These are phyloP conservation scores for Portevinia maculata DNA, from an alignment of 2,888 invertebrate species.

Conservation along the genomic window DNA sequence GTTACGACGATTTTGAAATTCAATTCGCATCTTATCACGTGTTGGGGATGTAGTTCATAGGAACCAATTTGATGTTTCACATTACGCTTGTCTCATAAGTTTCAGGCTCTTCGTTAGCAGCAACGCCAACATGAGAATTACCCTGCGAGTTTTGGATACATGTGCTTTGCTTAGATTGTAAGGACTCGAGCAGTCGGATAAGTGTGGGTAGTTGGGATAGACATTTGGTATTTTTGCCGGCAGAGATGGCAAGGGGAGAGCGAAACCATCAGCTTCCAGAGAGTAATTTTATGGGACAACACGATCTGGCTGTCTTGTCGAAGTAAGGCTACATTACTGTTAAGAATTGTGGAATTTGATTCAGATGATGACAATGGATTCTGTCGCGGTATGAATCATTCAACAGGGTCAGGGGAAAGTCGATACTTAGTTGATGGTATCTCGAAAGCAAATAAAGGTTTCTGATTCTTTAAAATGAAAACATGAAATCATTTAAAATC, in stretches of 20 bases:
- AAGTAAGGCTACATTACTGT: slow-evolving; percentile 34
- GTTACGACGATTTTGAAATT: slow-evolving; percentile 37
- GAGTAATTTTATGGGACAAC: slow-evolving; percentile 30
- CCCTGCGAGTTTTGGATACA: background rate
- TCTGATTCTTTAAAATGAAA: too few species aligned
- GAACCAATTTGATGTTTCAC: slow-evolving; percentile 7
- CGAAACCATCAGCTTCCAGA: background rate
- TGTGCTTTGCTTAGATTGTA: slow-evolving; percentile 25
- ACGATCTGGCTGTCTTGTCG: slow-evolving; percentile 29
- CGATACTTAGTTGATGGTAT: too few species aligned
- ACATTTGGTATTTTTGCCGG: background rate
- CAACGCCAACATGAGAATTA: background rate
- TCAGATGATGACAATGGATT: slow-evolving; percentile 7
- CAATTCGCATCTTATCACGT: slow-evolving; percentile 25
- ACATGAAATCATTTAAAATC: too few species aligned
- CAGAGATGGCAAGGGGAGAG: background rate
- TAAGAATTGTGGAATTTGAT: slow-evolving; percentile 37
- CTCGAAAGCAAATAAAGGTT: too few species aligned
- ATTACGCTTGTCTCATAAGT: slow-evolving; percentile 46
- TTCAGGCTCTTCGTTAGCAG: slow-evolving; percentile 35
- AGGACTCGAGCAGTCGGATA: background rate
- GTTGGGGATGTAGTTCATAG: background rate
- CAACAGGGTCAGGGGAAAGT: slow-evolving; percentile 31
- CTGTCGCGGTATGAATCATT: slow-evolving; percentile 13
- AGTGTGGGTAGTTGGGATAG: background rate